A percentile compares a stretch with the other conserved stretches of the same genome.
Conservation (phyloP, 2,888 invertebrate species). For the Chymomyza procnemis region DNA sequence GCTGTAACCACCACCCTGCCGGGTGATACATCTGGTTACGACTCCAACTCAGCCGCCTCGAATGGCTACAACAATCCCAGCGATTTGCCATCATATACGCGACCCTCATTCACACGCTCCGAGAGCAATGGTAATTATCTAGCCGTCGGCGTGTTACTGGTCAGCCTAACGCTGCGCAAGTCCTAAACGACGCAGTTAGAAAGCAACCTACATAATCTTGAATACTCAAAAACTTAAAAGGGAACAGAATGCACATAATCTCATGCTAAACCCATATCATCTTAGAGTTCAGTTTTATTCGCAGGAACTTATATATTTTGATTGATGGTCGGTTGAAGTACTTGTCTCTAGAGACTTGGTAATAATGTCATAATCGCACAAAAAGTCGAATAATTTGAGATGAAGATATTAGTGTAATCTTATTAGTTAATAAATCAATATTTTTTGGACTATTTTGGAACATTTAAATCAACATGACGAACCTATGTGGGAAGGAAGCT, state of each 20-base stretch:
- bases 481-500: too few relatives aligned
- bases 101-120: conserved; percentile 76
- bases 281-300: conserved; percentile 4
- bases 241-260: conserved; percentile 4
- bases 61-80: conserved; percentile 71
- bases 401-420: too few relatives aligned
- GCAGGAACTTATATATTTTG: too few relatives aligned
- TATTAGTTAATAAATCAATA: too few relatives aligned
- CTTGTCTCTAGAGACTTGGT: too few relatives aligned
- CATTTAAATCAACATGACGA: too few relatives aligned
- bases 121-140: conserved; percentile 78
- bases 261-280: not conserved
- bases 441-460: too few relatives aligned
- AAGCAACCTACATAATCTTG: not conserved
- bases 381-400: too few relatives aligned
- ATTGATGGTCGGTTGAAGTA: too few relatives aligned
- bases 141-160: conserved; percentile 75
- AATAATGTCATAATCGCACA: too few relatives aligned
- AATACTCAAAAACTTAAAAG: conserved; percentile 9
- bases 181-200: conserved; percentile 37
- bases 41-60: conserved; percentile 71
- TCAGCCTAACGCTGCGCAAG: conserved; percentile 73
- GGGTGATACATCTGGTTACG: conserved; percentile 71
- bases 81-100: conserved; percentile 74
- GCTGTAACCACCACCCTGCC: conserved; percentile 68